Evolutionary conservation across 2,797 vertebrate genomes (phyloP), one percentile per base, ranked within the genome.

Genomic region (Scolopax bukidnonensis): DNA sequence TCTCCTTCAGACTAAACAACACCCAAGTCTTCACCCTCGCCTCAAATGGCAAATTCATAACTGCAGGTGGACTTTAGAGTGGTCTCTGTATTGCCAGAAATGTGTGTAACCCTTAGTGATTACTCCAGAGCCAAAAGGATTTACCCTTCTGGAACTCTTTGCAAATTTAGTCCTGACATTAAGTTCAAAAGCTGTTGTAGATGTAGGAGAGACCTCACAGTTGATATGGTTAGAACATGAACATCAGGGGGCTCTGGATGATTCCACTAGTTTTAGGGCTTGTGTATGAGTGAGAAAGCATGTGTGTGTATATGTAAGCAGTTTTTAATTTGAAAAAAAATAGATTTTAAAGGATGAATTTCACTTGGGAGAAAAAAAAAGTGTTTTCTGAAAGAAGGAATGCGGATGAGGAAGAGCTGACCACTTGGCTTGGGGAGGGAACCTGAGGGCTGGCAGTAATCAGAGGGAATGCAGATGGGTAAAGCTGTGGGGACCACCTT

Each of bases 1-100:
- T 94, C 90, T 96, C 12, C 65, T 89, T 75, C 87, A 96, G 95
- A 96, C 92, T 93, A 96, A 96, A 95, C 89, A 96, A 85, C 75
- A 87, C 41, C 68, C 41, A 80, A 50, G 57, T 38, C 79, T 93
- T 91, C 65, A 84, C 85, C 43, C 57, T 91, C 8, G 16, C 32
- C 33, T 89, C 69, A 75, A 28, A 87, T 81, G 61, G 84, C 79
- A 68, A 41, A 68, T 77, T 89, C 65, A 89, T 84, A 94, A 30
- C 48, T 92, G 83, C 83, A 91, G 74, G 77, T 95, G 95, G 78
- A 71, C 15, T 7, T 82, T 76, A 40, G 53, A 77, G 81, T 0
- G 5, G 75, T 59, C 75, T 80, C 87, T 84, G 16, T 41, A 45
- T 54, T 87, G 84, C 90, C 92, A 92, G 78, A 90, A 87, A 59